Evolutionary conservation across 2,797 vertebrate genomes (phyloP).

Genomic region (Rhabdophis nuchalis): DNA sequence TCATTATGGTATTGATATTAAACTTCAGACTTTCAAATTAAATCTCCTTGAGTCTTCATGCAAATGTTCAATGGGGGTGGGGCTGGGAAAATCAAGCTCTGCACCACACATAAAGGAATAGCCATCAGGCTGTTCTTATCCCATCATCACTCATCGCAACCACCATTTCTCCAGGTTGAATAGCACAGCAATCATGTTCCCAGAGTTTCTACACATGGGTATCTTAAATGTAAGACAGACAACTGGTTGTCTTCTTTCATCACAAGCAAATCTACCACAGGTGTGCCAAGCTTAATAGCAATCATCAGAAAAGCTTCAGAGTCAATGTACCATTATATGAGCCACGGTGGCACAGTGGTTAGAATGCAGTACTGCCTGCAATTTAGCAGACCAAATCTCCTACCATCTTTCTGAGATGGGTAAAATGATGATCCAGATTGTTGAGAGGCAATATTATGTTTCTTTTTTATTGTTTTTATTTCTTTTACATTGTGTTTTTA

Average conservation of each 20-base stretch:
- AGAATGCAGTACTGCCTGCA: too few species aligned
- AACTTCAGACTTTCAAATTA: background rate
- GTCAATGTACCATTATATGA: background rate
- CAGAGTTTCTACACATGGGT: background rate
- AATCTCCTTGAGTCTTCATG: background rate
- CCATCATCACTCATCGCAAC: background rate
- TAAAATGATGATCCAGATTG: too few species aligned
- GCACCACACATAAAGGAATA: background rate
- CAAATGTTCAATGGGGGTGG: background rate
- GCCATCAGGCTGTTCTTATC: background rate
- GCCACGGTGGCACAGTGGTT: too few species aligned
- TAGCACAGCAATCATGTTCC: background rate
- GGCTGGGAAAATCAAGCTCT: background rate
- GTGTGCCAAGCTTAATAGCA: background rate
- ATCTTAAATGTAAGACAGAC: background rate
- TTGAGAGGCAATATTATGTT: too few species aligned
- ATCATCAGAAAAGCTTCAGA: background rate
- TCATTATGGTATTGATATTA: background rate
- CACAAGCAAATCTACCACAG: background rate
- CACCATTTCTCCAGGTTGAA: background rate
- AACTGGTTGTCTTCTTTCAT: background rate
- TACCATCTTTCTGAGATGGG: too few species aligned
- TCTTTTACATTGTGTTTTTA: too few species aligned
- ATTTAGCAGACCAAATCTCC: too few species aligned
- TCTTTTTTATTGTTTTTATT: too few species aligned